Conservation (phyloP, 2,888 invertebrate genomes). For the Troides aeacus region DNA sequence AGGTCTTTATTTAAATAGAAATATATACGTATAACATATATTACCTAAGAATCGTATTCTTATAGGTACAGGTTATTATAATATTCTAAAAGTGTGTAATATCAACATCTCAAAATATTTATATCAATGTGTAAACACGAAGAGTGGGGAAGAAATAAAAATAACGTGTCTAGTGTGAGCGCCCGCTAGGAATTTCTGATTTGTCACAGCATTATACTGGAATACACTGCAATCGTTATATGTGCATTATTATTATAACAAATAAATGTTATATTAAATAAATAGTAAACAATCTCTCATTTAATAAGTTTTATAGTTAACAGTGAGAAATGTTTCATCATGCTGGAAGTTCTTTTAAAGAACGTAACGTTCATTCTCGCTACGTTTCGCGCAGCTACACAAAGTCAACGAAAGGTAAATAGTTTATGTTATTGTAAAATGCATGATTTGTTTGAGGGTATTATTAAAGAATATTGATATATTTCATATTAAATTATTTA, state of each 20-base stretch:
- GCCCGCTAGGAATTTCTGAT: slow-evolving; percentile 55
- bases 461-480: too few species aligned
- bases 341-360: slow-evolving; percentile 54
- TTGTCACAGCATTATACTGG: slow-evolving; percentile 52
- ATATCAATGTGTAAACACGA: slow-evolving; percentile 65
- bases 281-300: not conserved
- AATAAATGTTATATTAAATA: too few species aligned
- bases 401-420: slow-evolving; percentile 7
- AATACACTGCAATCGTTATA: slow-evolving; percentile 39
- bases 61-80: slow-evolving; percentile 2
- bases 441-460: not conserved
- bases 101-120: slow-evolving; percentile 45
- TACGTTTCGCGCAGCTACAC: not conserved
- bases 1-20: not conserved
- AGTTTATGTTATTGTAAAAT: not conserved
- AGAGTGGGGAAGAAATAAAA: slow-evolving; percentile 61
- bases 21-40: not conserved
- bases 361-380: slow-evolving; percentile 11
- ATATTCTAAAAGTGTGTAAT: not conserved
- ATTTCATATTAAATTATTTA: too few species aligned
- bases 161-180: slow-evolving; percentile 61
- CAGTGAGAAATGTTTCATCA: slow-evolving; percentile 58
- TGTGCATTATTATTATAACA: not conserved
- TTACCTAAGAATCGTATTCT: too few species aligned
- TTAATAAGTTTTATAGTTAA: not conserved